A percentile compares a stretch with the other conserved stretches of the same genome.
Conservation (phyloP, 1,140 invertebrate genomes). For the Leptinotarsa texana region DNA sequence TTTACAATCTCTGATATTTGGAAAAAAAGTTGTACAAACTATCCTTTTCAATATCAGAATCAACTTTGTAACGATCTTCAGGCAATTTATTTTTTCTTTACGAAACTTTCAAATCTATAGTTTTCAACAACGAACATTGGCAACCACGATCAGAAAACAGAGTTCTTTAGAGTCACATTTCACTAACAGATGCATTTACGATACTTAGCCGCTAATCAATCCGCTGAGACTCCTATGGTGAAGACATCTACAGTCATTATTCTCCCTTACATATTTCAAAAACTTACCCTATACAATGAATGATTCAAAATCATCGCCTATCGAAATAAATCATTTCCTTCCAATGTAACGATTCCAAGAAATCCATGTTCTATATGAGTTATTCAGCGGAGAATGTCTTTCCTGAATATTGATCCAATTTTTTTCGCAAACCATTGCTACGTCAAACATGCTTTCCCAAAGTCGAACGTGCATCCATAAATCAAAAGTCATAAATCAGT, state of each 20-base stretch:
- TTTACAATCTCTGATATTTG: too few relatives aligned
- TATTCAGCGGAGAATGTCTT: not conserved
- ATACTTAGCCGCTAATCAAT: not conserved
- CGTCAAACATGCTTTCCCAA: constrained; percentile 3
- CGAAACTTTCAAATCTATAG: too few relatives aligned
- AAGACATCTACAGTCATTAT: not conserved
- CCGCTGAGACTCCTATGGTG: not conserved
- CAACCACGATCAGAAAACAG: too few relatives aligned
- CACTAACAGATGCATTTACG: too few relatives aligned
- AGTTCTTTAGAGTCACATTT: too few relatives aligned
- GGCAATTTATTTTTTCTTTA: too few relatives aligned
- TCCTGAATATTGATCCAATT: not conserved
- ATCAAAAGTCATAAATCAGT: constrained; percentile 15
- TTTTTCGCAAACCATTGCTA: constrained; percentile 11
- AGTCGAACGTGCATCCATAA: constrained; percentile 11
- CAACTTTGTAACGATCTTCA: too few relatives aligned
- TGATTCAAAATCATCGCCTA: not conserved
- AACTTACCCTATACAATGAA: not conserved
- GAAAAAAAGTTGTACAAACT: too few relatives aligned
- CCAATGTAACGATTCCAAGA: not conserved
- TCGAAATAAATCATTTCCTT: not conserved
- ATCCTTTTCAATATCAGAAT: too few relatives aligned
- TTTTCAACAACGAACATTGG: too few relatives aligned
- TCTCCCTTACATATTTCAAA: not conserved
- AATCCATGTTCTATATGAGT: not conserved